phyloP scores from a whole-genome alignment of 1,140 invertebrate species.

The Nasonia longicornis region DNA sequence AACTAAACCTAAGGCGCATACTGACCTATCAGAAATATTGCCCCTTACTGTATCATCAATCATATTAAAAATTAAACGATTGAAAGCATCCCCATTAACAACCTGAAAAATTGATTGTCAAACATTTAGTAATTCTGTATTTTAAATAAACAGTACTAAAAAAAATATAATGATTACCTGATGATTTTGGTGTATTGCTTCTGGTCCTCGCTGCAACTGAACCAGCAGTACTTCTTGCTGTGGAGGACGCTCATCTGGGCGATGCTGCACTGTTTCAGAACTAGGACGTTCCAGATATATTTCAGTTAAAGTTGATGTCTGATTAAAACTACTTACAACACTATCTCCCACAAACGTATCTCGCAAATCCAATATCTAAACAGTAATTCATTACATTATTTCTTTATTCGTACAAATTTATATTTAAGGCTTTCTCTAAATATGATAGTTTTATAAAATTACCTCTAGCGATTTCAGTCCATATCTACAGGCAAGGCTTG shows the following conservation, averaged over 20 bases:
- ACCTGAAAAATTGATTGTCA: conserved; percentile 24
- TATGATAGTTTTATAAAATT: conserved; percentile 34
- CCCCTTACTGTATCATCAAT: conserved; percentile 44
- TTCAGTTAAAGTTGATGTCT: conserved; percentile 72
- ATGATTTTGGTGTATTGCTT: conserved; percentile 28
- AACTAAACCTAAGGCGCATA: conserved; percentile 59
- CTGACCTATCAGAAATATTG: conserved; percentile 62
- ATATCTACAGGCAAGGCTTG: conserved; percentile 78
- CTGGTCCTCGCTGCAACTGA: conserved; percentile 35
- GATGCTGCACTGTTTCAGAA: conserved; percentile 48
- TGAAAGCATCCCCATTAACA: conserved; percentile 27
- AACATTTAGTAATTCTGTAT: neutral
- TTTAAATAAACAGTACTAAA: neutral
- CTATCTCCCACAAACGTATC: conserved; percentile 76
- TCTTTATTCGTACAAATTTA: neutral
- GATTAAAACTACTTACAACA: conserved; percentile 77
- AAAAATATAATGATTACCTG: conserved; percentile 10
- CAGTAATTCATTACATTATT: conserved; percentile 7
- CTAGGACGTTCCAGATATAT: conserved; percentile 72
- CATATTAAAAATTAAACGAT: conserved; percentile 26
- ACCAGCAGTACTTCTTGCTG: conserved; percentile 45
- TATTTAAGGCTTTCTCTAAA: conserved; percentile 19
- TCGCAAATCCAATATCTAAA: conserved; percentile 74
- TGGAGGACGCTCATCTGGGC: conserved; percentile 44
- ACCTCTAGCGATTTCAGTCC: conserved; percentile 78